A percentile compares a stretch with the other conserved stretches of the same genome.
These are phyloP conservation scores for Muraenolepis orangiensis DNA, from an alignment of 2,797 vertebrate species.

Conservation along the genomic window DNA sequence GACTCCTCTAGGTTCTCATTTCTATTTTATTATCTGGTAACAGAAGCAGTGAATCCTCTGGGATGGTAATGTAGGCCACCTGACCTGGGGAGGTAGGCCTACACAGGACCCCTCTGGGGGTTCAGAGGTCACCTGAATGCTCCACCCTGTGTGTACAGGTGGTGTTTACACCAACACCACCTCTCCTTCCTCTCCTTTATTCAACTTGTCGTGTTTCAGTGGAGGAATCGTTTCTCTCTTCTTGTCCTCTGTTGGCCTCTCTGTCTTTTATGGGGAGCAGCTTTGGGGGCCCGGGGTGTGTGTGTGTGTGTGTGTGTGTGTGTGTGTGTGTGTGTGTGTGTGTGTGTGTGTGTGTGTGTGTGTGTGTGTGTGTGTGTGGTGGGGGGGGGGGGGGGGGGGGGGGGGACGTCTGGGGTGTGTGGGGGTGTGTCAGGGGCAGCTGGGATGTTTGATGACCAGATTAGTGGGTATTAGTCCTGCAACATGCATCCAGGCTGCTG, in stretches of 20 bases:
- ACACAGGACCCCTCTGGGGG: no score
- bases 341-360: no score
- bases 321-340: no score
- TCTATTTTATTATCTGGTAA: no score
- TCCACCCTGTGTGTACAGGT: no score
- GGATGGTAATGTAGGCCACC: no score
- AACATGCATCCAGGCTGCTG: slow-evolving; percentile 62
- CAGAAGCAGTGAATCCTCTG: no score
- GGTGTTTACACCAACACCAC: no score
- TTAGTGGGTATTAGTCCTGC: slow-evolving; percentile 68
- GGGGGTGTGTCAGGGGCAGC: slow-evolving; percentile 23
- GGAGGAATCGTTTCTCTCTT: not conserved
- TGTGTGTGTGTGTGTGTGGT: no score
- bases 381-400: slow-evolving; percentile 5
- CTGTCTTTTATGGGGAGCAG: not conserved
- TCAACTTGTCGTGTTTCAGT: slow-evolving; percentile 18
- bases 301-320: not conserved
- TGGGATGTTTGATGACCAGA: slow-evolving; percentile 66
- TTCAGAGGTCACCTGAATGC: no score
- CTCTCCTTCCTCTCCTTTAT: slow-evolving; percentile 7
- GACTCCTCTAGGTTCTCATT: no score
- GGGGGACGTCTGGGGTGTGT: slow-evolving; percentile 22
- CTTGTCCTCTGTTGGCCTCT: slow-evolving; percentile 1
- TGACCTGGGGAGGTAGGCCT: no score
- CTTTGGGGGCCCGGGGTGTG: slow-evolving; percentile 13